Base-by-base conservation (phyloP, 2,113 vertebrate species). In the Coregonus clupeaformis region DNA sequence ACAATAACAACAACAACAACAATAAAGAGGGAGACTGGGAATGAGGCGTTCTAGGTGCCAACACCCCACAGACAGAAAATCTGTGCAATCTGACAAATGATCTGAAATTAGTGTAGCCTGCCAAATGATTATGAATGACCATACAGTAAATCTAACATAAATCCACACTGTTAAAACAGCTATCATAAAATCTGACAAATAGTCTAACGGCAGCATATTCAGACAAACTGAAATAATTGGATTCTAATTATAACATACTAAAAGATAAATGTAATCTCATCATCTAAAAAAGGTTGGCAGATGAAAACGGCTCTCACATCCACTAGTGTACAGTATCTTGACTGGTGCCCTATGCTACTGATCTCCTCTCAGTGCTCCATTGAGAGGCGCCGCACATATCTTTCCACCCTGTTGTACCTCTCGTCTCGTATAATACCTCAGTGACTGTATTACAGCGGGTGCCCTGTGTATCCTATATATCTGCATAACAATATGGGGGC, bases 331-430 rank as follows among this genome's bases (percentile, higher is more conserved):
- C 78, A 29, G 71, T 62, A 59, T 68, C 81, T 74, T 62, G 75
- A 84, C 20, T 70, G 85, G 27, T 88, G 83, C 79, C 79, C 85
- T 85, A 73, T 74, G 81, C 36, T 2, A 75, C 57, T 49, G 74
- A 52, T 77, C 60, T 65, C 63, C 71, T 68, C 69, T 80, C 77
- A 52, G 66, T 74, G 80, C 80, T 83, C 79, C 72, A 85, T 79
- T 88, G 80, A 55, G 22, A 86, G 59, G 68, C 84, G n/a, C 47
- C 4, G 4, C 86, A 84, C 72, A 73, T 67, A 69, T 68, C 71
- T 69, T 9, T 72, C 79, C 71, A 76, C 73, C 72, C 71, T 14
- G 67, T 65, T 72, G 68, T 74, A 69, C 79, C 72, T 32, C 65
- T 76, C 69, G 59, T 63, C 45, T 77, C 80, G 66, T 82, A 76